phyloP scores from a whole-genome alignment of 2,113 vertebrate genomes.

The Romanogobio albipinnatus region DNA sequence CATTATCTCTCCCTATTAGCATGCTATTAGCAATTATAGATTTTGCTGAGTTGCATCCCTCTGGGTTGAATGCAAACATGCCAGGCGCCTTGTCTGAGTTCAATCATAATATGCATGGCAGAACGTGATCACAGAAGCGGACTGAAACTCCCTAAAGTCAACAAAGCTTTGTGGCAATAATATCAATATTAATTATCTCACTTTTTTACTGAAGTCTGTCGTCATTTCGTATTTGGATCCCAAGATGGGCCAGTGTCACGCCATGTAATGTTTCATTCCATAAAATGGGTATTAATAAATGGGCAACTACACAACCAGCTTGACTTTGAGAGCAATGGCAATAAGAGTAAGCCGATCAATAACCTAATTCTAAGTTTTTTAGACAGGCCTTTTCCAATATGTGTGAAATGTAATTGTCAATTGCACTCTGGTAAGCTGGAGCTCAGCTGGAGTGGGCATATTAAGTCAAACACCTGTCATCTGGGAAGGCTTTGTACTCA shows the following conservation, averaged over 20 bases:
- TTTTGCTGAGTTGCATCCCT: conserved; percentile 53
- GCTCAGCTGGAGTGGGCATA: conserved; percentile 41
- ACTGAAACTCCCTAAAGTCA: conserved; percentile 18
- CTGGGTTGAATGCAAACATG: conserved; percentile 32
- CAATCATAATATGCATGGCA: conserved; percentile 6
- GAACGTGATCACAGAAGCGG: conserved; percentile 18
- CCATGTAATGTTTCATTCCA: not conserved
- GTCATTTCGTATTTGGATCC: not conserved
- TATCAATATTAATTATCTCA: conserved; percentile 11
- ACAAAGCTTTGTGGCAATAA: not conserved
- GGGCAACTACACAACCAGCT: conserved; percentile 29
- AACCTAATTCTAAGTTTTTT: conserved; percentile 57
- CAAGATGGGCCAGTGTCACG: not conserved
- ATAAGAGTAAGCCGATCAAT: conserved; percentile 54
- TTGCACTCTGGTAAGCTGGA: conserved; percentile 45
- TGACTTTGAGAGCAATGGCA: conserved; percentile 51
- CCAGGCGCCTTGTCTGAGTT: not conserved
- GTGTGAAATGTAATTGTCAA: conserved; percentile 54
- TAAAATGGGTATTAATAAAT: conserved; percentile 35
- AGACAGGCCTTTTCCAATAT: conserved; percentile 47
- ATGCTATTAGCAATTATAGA: conserved; percentile 55
- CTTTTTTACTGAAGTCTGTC: not conserved
- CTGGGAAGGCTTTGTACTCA: conserved; percentile 14
- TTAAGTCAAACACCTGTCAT: conserved; percentile 36
- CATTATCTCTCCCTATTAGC: conserved; percentile 63